Evolutionary conservation across 1,140 invertebrate species (phyloP).

Genomic region (Lepidotrigona ventralis): DNA sequence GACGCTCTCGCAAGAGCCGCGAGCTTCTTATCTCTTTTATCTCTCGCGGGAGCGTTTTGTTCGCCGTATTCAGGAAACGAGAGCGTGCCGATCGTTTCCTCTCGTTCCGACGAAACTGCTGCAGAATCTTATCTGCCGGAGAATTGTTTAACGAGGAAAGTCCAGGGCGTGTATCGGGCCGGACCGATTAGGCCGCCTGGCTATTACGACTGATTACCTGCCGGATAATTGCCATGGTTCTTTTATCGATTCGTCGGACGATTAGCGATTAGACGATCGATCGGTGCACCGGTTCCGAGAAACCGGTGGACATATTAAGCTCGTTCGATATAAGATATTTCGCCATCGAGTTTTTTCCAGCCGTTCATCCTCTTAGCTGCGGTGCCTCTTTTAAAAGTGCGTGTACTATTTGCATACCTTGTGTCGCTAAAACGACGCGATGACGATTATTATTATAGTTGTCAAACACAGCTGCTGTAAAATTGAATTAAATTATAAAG

Average conservation of each 20-base stretch:
- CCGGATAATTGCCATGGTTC: slow-evolving; percentile 1
- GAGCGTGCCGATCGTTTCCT: not conserved
- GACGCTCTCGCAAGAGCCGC: not conserved
- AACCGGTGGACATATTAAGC: too few species aligned
- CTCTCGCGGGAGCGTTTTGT: slow-evolving; percentile 27
- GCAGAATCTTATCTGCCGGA: not conserved
- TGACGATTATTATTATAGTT: too few species aligned
- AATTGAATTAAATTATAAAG: too few species aligned
- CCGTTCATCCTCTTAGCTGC: too few species aligned
- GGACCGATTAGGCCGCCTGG: not conserved
- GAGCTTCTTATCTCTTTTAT: slow-evolving; percentile 47
- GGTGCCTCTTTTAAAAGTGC: too few species aligned
- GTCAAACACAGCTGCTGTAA: too few species aligned
- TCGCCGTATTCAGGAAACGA: slow-evolving; percentile 13
- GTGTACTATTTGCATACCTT: too few species aligned
- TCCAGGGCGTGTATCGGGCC: not conserved
- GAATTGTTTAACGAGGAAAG: slow-evolving; percentile 19
- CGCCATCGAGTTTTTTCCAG: too few species aligned
- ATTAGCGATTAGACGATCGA: not conserved
- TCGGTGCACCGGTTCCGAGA: too few species aligned
- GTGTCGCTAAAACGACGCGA: too few species aligned
- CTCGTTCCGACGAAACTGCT: not conserved
- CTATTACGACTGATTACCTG: slow-evolving; percentile 10
- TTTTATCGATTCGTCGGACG: not conserved
- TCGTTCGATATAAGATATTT: too few species aligned